These are phyloP conservation scores for Anastrepha obliqua DNA, from an alignment of 1,140 invertebrate genomes.

Conservation along the genomic window DNA sequence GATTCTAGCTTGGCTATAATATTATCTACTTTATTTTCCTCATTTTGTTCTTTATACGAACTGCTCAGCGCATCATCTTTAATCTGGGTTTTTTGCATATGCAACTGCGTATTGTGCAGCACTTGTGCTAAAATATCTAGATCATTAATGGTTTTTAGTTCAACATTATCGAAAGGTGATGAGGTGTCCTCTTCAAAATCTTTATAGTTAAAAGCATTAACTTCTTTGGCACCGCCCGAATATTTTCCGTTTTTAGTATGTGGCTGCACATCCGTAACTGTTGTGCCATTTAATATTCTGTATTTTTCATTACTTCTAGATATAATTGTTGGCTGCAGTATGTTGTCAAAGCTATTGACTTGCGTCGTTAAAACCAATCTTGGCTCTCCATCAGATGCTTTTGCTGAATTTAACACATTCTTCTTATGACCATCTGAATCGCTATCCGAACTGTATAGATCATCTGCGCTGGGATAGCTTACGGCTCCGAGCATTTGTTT, in stretches of 20 bases:
- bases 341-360: conserved; percentile 66
- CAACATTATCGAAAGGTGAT: conserved; percentile 93
- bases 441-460: conserved; percentile 65
- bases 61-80: background rate
- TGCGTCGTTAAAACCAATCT: conserved; percentile 37
- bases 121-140: conserved; percentile 89
- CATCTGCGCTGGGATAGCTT: conserved; percentile 76
- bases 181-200: conserved; percentile 93
- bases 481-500: conserved; percentile 78
- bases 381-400: conserved; percentile 10
- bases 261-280: background rate
- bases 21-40: conserved; percentile 4
- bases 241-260: background rate
- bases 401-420: conserved; percentile 15
- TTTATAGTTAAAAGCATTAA: conserved; percentile 78
- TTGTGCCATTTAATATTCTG: background rate
- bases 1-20: background rate
- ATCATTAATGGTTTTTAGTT: conserved; percentile 92
- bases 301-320: conserved; percentile 42
- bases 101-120: conserved; percentile 74
- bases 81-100: background rate
- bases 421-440: conserved; percentile 60
- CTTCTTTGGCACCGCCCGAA: conserved; percentile 57
- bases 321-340: conserved; percentile 69
- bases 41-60: background rate